Percentiles rank a stretch among this genome's conserved stretches.
These are phyloP conservation scores for honey bee (Apis mellifera) DNA, from an alignment of 1,140 invertebrate species.

Conservation along the genomic window Amel_HAv3.1 CM009937.2:10780501-10781000, in stretches of 20 bases:
- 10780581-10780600: too few relatives aligned
- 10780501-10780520: too few relatives aligned
- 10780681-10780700: slow-evolving; percentile 69
- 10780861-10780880: slow-evolving; percentile 72
- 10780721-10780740: slow-evolving; percentile 77
- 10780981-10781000: too few relatives aligned
- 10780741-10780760: slow-evolving; percentile 66
- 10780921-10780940: slow-evolving; percentile 13
- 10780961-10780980: too few relatives aligned
- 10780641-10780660: neutral
- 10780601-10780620: too few relatives aligned
- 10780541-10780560: too few relatives aligned
- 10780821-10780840: slow-evolving; percentile 72
- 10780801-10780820: slow-evolving; percentile 34
- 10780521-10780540: too few relatives aligned
- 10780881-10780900: slow-evolving; percentile 54
- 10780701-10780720: slow-evolving; percentile 78
- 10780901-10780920: slow-evolving; percentile 32
- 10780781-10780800: slow-evolving; percentile 69
- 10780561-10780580: too few relatives aligned
- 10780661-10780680: too few relatives aligned
- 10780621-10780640: neutral
- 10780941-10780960: neutral
- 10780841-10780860: slow-evolving; percentile 77
- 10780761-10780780: slow-evolving; percentile 77